Evolutionary conservation across 2,797 vertebrate species (phyloP).

Genomic region (Cichlasoma orientale): DNA sequence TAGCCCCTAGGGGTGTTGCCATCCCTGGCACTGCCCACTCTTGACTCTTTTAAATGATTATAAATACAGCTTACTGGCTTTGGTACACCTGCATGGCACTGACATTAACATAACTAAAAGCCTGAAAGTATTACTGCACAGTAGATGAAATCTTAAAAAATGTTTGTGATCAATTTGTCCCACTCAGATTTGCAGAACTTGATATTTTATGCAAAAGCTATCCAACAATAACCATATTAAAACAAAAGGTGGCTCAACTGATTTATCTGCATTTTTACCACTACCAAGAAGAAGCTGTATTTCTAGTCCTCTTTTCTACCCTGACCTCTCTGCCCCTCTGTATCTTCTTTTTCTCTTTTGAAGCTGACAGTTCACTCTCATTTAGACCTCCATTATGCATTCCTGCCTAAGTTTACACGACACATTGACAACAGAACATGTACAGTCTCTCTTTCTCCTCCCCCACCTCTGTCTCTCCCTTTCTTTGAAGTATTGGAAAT

Average conservation of each 20-base stretch:
- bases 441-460: constrained; percentile 50
- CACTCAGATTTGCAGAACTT: background rate
- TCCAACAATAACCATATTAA: constrained; percentile 63
- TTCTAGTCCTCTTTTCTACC: constrained; percentile 43
- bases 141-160: background rate
- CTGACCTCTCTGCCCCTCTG: constrained; percentile 60
- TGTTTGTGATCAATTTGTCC: background rate
- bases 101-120: constrained; percentile 21
- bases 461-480: constrained; percentile 57
- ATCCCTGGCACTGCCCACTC: constrained; percentile 25
- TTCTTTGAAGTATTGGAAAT: constrained; percentile 73
- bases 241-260: constrained; percentile 75
- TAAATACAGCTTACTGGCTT: constrained; percentile 20
- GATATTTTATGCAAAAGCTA: constrained; percentile 13
- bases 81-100: constrained; percentile 31
- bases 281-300: constrained; percentile 49
- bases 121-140: background rate
- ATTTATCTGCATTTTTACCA: constrained; percentile 39
- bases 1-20: constrained; percentile 6
- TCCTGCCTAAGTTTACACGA: constrained; percentile 77
- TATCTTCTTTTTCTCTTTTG: constrained; percentile 51
- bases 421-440: constrained; percentile 78
- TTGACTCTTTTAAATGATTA: constrained; percentile 7
- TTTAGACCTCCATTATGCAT: constrained; percentile 79
- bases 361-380: constrained; percentile 80